A percentile compares a stretch with the other conserved stretches of the same genome.
These are phyloP conservation scores for Dioctria rufipes DNA, from an alignment of 2,888 invertebrate genomes.

Conservation along the genomic window DNA sequence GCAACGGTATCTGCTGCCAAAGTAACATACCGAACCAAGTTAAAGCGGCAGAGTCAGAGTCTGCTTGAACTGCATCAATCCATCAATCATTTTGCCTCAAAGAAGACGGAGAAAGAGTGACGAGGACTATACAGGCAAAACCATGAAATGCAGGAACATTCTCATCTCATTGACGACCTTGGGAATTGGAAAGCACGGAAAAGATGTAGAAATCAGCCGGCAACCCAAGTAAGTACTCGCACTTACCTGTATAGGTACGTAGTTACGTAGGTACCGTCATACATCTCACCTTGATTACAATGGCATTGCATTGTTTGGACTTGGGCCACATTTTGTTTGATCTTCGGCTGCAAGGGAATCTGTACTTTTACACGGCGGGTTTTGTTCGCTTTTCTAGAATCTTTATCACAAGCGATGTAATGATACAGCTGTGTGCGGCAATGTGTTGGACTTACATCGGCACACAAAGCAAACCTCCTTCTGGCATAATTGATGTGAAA, in stretches of 20 bases:
- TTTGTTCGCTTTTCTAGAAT: too few relatives aligned
- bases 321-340: conserved; percentile 15
- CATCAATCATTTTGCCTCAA: conserved; percentile 39
- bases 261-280: too few relatives aligned
- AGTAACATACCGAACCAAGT: not conserved
- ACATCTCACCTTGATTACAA: conserved; percentile 1
- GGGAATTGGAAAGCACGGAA: conserved; percentile 45
- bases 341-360: conserved; percentile 42
- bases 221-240: not conserved
- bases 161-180: conserved; percentile 45
- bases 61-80: conserved; percentile 32
- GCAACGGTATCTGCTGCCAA: conserved; percentile 12
- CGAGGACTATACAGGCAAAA: not conserved
- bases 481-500: conserved; percentile 48
- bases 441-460: not conserved
- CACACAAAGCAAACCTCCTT: conserved; percentile 28
- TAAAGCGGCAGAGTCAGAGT: not conserved
- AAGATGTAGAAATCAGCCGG: too few relatives aligned
- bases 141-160: conserved; percentile 17
- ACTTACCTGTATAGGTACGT: too few relatives aligned
- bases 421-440: conserved; percentile 12
- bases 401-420: too few relatives aligned
- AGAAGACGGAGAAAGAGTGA: not conserved
- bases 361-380: not conserved
- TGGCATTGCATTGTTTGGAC: not conserved